Conservation (phyloP, 2,113 vertebrate species). For the Orycteropus afer region DNA sequence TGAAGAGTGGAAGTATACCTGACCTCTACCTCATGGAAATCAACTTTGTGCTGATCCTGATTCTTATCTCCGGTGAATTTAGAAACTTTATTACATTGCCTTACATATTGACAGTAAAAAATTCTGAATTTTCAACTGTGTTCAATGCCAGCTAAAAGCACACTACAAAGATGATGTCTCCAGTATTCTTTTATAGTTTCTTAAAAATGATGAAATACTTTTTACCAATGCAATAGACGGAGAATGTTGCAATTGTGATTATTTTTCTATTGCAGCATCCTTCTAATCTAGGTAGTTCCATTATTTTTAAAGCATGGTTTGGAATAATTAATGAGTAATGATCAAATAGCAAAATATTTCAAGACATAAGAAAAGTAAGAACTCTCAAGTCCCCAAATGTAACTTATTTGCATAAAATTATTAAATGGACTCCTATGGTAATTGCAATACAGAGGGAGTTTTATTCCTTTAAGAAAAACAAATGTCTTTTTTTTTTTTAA, state of each 20-base stretch:
- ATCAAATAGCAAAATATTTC: not conserved
- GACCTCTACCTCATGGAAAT: too few relatives aligned
- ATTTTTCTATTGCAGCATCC: not conserved
- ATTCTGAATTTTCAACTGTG: not conserved
- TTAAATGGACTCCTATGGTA: not conserved
- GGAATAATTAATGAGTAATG: not conserved
- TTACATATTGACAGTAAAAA: not conserved
- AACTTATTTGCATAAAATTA: not conserved
- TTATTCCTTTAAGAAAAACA: not conserved
- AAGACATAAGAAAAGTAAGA: not conserved
- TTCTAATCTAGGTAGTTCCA: not conserved
- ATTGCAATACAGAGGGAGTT: not conserved
- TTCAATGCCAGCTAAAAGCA: not conserved
- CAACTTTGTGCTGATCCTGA: too few relatives aligned
- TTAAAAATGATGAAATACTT: not conserved
- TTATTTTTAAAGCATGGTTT: not conserved
- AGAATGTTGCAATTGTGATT: not conserved
- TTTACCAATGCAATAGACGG: not conserved
- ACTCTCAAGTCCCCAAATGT: not conserved
- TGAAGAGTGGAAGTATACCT: too few relatives aligned
- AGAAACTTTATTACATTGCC: too few relatives aligned
- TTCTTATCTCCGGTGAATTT: too few relatives aligned
- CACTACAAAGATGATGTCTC: not conserved
- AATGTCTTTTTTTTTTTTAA: not conserved
- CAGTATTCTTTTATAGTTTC: not conserved